A percentile compares a stretch with the other conserved stretches of the same genome.
Evolutionary conservation across 30 jellyfish, hydroid and myxozoan genomes (phyloP).

Genomic region (Cassiopea andromeda): DNA sequence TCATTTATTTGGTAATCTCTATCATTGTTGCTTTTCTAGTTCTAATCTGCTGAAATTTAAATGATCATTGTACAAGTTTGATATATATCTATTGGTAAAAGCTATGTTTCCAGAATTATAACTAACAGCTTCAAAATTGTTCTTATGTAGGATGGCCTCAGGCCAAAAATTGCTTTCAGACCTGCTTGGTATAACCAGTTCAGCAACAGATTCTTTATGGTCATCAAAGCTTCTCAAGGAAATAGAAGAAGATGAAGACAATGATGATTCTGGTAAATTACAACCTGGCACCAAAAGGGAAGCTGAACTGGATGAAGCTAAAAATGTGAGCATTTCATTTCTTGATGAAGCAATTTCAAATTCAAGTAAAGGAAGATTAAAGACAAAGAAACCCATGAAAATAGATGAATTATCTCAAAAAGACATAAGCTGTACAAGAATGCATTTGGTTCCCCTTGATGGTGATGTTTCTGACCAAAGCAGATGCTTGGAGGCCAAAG

Average conservation of each 20-base stretch:
- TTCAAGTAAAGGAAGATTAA: no score
- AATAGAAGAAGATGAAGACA: neutral
- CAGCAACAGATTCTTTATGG: slow-evolving; percentile 57
- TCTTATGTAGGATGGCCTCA: slow-evolving; percentile 20
- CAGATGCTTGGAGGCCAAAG: slow-evolving; percentile 8
- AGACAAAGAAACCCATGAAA: neutral
- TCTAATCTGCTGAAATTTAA: no score
- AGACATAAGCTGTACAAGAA: neutral
- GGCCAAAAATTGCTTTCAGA: slow-evolving; percentile 60
- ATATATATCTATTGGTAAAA: no score
- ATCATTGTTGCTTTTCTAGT: no score
- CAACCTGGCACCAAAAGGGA: neutral
- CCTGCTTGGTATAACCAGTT: slow-evolving; percentile 56
- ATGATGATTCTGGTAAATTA: neutral
- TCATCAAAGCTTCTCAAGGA: neutral
- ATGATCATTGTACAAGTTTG: no score
- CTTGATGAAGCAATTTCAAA: neutral
- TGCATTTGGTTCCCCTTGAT: neutral
- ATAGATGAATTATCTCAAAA: neutral
- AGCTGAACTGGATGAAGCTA: neutral
- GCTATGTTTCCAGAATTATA: neutral
- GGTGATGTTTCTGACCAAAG: slow-evolving; percentile 19
- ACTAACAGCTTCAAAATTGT: neutral
- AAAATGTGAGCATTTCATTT: neutral
- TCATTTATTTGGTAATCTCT: no score